Evolutionary conservation across 2,113 vertebrate genomes (phyloP).

Genomic region (Prinia subflava): DNA sequence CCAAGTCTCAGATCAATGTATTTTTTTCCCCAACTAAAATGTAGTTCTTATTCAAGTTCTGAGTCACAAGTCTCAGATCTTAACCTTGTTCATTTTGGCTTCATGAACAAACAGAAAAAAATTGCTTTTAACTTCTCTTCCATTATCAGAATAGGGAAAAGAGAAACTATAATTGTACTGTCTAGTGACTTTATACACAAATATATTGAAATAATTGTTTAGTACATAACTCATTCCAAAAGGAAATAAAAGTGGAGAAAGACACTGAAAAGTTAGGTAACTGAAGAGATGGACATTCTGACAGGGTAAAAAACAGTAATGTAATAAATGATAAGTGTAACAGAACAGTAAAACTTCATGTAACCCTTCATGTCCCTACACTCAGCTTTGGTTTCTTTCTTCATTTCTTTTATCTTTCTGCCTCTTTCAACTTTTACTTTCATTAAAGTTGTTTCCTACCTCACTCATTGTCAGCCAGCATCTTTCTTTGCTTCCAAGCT

Average conservation of each 20-base stretch:
- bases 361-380: neutral
- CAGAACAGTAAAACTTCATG: neutral
- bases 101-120: neutral
- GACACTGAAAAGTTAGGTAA: neutral
- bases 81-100: neutral
- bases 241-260: neutral
- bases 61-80: neutral
- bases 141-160: neutral
- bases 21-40: neutral
- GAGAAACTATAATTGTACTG: neutral
- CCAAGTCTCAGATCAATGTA: slow-evolving; percentile 9
- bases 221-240: neutral
- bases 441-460: neutral
- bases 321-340: neutral
- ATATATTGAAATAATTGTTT: neutral
- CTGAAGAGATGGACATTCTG: neutral
- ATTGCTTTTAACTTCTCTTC: neutral
- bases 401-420: neutral
- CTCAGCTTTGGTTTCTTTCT: neutral
- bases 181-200: neutral
- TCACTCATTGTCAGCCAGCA: neutral
- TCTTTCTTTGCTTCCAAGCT: neutral
- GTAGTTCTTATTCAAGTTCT: neutral
- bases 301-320: neutral
- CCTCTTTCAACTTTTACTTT: neutral